Evolutionary conservation across 2,888 invertebrate species (phyloP), one percentile per base, ranked within the genome.

Genomic region (Helleia helle): DNA sequence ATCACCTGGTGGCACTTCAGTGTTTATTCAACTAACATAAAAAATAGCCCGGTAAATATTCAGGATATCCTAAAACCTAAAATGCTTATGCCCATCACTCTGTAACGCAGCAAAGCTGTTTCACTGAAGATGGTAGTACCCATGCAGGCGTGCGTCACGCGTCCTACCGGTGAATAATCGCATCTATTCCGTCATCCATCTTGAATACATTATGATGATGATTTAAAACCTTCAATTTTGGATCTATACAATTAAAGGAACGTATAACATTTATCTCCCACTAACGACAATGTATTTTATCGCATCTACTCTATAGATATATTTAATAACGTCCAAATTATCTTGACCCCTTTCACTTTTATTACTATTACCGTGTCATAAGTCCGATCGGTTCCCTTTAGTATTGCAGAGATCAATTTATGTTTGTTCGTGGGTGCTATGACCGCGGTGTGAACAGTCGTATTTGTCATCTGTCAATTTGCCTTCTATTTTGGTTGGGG

Each of bases 391-490:
- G n/a, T n/a, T n/a, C n/a, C n/a, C n/a, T n/a, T n/a, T 43, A 44
- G 45, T 41, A 31, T 42, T 34, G 15, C 39, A 36, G 30, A 46
- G 71, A 29, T 68, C 74, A 54, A n/a, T 18, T 43, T 42, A 54
- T 5, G 18, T 30, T 72, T n/a, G 70, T 79, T 58, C 50, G 40
- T 42, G 52, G 51, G 52, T 65, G 59, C 65, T n/a, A 60, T 74
- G 72, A 68, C 72, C 66, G 65, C 59, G 59, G 77, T 79, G 79
- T 72, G 77, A 81, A 79, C 75, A 71, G 65, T 65, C 77, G 63
- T 77, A 84, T 84, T 84, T 84, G 81, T 84, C 83, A 83, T 76
- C 77, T 81, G 83, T 84, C 83, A 81, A 81, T 79, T 81, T 75
- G 66, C 69, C 75, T 68, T 80, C 74, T 83, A 81, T 81, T 81